A percentile compares a stretch with the other conserved stretches of the same genome.
Evolutionary conservation across 2,888 invertebrate genomes (phyloP).

Genomic region (Drosophila mulleri): DNA sequence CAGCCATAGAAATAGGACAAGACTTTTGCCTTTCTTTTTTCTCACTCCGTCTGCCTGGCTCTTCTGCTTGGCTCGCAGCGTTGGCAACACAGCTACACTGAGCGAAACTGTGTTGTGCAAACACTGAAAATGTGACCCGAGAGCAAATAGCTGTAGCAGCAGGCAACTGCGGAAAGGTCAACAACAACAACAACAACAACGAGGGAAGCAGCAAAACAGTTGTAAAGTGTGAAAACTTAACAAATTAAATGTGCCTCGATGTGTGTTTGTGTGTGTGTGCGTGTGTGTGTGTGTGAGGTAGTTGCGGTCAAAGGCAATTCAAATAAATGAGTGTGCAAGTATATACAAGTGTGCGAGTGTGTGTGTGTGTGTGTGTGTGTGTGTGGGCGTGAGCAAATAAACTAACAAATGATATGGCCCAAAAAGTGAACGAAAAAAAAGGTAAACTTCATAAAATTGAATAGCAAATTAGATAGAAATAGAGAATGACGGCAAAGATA

Average conservation of each 20-base stretch:
- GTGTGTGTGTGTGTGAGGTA: conserved; percentile 1
- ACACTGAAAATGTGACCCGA: conserved; percentile 66
- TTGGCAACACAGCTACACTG: conserved; percentile 19
- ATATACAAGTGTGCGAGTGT: background rate
- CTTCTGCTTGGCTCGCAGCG: conserved; percentile 44
- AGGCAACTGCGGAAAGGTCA: conserved; percentile 45
- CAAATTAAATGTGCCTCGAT: conserved; percentile 66
- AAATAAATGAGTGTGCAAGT: conserved; percentile 21
- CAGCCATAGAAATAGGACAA: conserved; percentile 64
- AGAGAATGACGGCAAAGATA: background rate
- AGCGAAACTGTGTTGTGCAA: conserved; percentile 60
- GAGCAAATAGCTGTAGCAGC: conserved; percentile 43
- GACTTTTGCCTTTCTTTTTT: conserved; percentile 63
- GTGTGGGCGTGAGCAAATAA: conserved; percentile 39
- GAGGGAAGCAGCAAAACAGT: conserved; percentile 40
- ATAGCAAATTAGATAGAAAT: conserved; percentile 9
- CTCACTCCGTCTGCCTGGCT: background rate
- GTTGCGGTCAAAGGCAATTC: conserved; percentile 50
- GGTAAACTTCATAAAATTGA: conserved; percentile 21
- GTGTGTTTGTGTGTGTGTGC: background rate
- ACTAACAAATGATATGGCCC: conserved; percentile 27
- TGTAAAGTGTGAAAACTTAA: conserved; percentile 76
- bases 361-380: background rate
- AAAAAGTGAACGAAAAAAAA: conserved; percentile 11
- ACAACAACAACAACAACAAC: conserved; percentile 24